Conservation (phyloP, 2,113 vertebrate species). For the Pycnonotus jocosus region DNA sequence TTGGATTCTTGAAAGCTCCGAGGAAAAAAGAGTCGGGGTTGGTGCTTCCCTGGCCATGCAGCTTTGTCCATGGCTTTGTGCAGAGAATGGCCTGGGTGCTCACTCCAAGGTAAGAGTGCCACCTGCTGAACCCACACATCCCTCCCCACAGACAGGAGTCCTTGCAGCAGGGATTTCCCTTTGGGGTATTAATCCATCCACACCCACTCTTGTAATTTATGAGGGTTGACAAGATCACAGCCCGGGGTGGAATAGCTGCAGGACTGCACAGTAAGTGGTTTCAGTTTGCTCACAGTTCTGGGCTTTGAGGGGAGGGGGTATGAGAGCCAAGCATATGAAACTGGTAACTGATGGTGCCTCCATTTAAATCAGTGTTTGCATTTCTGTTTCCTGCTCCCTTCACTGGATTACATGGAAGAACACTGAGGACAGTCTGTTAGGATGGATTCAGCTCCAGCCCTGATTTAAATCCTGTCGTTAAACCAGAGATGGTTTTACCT, state of each 20-base stretch:
- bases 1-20: background rate
- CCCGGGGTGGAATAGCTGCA: background rate
- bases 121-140: background rate
- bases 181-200: background rate
- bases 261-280: background rate
- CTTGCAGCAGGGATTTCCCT: background rate
- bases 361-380: background rate
- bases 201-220: background rate
- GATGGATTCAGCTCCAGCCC: conserved; percentile 25
- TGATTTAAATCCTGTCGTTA: background rate
- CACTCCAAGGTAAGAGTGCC: background rate
- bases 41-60: background rate
- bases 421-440: background rate
- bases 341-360: background rate
- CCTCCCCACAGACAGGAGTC: background rate
- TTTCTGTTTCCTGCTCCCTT: conserved; percentile 4
- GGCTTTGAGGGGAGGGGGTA: background rate
- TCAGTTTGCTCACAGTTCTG: background rate
- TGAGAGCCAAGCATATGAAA: background rate
- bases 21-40: background rate
- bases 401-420: background rate
- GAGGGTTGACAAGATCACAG: background rate
- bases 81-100: background rate
- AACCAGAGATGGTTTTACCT: background rate
- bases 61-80: background rate